Evolutionary conservation across 2,797 vertebrate genomes (phyloP).

Genomic region (Enteromius viviparus): DNA sequence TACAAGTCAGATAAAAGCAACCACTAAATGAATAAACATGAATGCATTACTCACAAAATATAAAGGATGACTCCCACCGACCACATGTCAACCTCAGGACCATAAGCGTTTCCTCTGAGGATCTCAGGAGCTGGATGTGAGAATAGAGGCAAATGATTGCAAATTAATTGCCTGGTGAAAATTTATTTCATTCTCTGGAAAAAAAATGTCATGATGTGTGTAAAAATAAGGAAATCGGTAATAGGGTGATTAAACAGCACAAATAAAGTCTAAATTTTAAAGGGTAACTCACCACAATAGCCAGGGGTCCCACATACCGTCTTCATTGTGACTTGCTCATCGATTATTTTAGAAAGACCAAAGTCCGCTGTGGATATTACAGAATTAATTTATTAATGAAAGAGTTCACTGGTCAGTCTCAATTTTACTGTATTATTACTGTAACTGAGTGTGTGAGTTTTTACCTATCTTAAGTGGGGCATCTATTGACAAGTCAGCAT

Average conservation of each 20-base stretch:
- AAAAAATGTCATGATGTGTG: too few relatives aligned
- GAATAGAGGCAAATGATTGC: conserved; percentile 8
- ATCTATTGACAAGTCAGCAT: conserved; percentile 79
- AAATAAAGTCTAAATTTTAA: not conserved
- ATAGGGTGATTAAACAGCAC: not conserved
- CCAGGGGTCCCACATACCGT: conserved; percentile 88
- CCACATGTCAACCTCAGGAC: conserved; percentile 91
- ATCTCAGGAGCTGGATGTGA: conserved; percentile 80
- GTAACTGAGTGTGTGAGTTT: not conserved
- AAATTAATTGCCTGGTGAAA: not conserved
- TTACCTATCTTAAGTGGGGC: conserved; percentile 88
- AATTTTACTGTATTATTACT: not conserved
- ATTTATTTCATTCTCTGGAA: not conserved
- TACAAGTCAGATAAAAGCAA: not conserved
- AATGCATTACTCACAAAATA: conserved; percentile 84
- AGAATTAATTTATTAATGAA: not conserved
- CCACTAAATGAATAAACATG: not conserved
- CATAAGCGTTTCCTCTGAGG: conserved; percentile 83
- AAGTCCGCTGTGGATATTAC: conserved; percentile 81
- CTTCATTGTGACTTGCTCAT: conserved; percentile 90
- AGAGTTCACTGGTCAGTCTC: not conserved
- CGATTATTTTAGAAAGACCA: conserved; percentile 88
- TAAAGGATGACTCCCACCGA: conserved; percentile 90
- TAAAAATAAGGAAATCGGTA: not conserved
- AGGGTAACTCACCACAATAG: conserved; percentile 83